These are phyloP conservation scores for Andrena cerasifolii DNA, from an alignment of 1,140 invertebrate genomes.

Conservation along the genomic window DNA sequence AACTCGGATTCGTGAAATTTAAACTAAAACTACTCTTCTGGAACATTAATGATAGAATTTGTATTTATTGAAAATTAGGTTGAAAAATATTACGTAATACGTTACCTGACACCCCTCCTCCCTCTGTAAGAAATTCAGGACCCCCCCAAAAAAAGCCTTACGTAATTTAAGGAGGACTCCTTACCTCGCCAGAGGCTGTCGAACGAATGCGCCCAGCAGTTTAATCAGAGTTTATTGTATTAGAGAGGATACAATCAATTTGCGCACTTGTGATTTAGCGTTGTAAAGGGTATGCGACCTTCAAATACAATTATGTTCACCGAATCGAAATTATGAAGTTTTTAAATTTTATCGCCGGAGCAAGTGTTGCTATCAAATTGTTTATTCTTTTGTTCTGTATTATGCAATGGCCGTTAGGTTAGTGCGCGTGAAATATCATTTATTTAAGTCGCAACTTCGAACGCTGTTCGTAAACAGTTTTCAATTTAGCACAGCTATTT, in stretches of 20 bases:
- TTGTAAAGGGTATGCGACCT: constrained; percentile 22
- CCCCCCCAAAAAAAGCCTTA: too few species aligned
- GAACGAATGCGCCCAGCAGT: constrained; percentile 28
- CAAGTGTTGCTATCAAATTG: background rate
- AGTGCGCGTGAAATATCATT: constrained; percentile 1
- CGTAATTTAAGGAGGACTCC: too few species aligned
- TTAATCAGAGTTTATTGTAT: constrained; percentile 50
- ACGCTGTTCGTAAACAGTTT: too few species aligned
- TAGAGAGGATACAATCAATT: constrained; percentile 49
- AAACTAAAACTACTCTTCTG: too few species aligned
- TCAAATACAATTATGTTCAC: constrained; percentile 26
- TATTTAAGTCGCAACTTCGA: background rate
- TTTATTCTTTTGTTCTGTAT: background rate
- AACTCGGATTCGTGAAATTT: too few species aligned
- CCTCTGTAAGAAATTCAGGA: too few species aligned
- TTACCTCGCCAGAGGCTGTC: too few species aligned
- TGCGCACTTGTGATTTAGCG: constrained; percentile 44
- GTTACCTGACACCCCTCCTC: too few species aligned
- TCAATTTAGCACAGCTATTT: too few species aligned
- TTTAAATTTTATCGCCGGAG: constrained; percentile 37
- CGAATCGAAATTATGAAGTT: constrained; percentile 36
- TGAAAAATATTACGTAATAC: too few species aligned
- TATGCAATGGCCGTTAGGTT: background rate
- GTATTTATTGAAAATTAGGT: too few species aligned
- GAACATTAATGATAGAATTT: too few species aligned